phyloP scores from a whole-genome alignment of 2,797 vertebrate genomes.

The Chrysocyon brachyurus region DNA sequence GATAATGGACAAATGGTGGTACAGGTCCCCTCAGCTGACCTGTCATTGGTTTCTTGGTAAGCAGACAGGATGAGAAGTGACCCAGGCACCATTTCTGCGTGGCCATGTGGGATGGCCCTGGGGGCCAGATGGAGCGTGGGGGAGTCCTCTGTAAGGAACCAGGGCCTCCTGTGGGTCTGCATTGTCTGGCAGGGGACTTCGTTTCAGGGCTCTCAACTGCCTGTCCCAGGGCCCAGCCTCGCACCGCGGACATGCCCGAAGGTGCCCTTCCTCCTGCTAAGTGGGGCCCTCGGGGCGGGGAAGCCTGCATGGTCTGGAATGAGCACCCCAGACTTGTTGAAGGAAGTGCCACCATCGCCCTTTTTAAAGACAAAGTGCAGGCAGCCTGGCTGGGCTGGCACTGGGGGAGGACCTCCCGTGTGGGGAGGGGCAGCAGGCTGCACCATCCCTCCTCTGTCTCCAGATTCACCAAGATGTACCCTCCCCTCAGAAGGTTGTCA shows the following conservation, averaged over 20 bases:
- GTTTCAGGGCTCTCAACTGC: background rate
- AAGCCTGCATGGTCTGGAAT: background rate
- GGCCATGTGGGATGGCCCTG: fast-evolving
- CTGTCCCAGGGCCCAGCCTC: background rate
- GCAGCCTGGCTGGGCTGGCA: background rate
- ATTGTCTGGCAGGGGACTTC: background rate
- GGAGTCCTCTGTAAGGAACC: background rate
- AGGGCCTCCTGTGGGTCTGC: background rate
- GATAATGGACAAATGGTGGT: background rate
- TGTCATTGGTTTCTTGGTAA: background rate
- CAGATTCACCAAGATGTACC: background rate
- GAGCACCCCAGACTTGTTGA: background rate
- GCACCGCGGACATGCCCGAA: background rate
- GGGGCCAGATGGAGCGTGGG: too few species aligned
- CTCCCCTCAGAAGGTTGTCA: background rate
- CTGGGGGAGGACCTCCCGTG: background rate
- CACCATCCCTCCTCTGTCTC: background rate
- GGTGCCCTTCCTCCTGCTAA: background rate
- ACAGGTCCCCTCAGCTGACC: background rate
- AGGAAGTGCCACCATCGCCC: background rate
- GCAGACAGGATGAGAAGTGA: background rate
- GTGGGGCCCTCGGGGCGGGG: too few species aligned
- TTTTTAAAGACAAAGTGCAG: too few species aligned
- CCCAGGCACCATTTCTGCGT: background rate
- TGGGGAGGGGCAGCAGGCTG: background rate